Evolutionary conservation across 2,888 invertebrate genomes (phyloP), one percentile per base, ranked within the genome.

Genomic region (Globia sparganii): DNA sequence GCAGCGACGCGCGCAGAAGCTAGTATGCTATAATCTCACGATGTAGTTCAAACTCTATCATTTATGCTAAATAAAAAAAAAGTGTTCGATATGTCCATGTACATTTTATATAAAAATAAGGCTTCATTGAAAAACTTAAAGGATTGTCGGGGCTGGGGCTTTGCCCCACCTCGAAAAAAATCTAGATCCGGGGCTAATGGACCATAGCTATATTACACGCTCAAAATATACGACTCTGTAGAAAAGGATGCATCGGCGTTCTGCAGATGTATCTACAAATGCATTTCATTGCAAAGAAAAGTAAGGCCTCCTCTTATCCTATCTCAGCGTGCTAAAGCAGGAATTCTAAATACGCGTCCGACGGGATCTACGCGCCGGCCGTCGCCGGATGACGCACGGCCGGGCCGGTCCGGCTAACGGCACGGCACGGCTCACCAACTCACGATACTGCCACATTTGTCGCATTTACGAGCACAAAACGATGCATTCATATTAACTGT

Each of bases 401-500:
- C 84, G 66, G 78, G 13, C 84, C 67, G 46, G 72, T 43, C 59
- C 86, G 72, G 84, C 72, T 86, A 84, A 84, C 84, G 86, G 86
- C 86, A 66, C 78, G 82, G 80, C 69, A 67, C 81, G 64, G 49
- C 69, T n/a, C 65, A 65, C 28, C 71, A 80, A 83, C 70, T 75
- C 67, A 78, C 79, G 70, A 83, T 43, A 66, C 78, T 59, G 72
- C 78, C 86, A 83, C 72, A 75, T 86, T 65, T 83, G 74, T 59
- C 62, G 84, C 69, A 74, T 77, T 83, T 86, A 67, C 83, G 67
- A 70, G 46, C 72, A 74, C 56, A 72, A 67, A 84, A 70, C 78
- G 72, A 83, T 56, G 72, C 84, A 83, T 86, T 83, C 78, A 56
- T 83, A 72, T 66, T 72, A 75, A 84, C 83, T 58, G 77, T 77